A percentile compares a stretch with the other conserved stretches of the same genome.
Evolutionary conservation across 64 coral and sea anemone genomes (phyloP).

Genomic region (Astreopora myriophthalma): DNA sequence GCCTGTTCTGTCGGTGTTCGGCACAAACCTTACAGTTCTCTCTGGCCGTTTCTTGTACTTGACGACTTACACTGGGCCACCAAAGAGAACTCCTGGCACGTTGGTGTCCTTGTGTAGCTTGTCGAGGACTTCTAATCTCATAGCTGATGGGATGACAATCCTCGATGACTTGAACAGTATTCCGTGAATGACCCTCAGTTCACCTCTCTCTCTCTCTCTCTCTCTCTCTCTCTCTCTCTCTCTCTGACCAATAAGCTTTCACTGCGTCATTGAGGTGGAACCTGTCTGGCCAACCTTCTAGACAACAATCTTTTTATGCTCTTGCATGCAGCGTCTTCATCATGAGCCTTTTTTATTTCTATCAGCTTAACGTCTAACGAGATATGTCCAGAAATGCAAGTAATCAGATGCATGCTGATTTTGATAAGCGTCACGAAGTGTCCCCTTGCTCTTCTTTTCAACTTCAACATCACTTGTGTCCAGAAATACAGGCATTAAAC

Average conservation of each 20-base stretch:
- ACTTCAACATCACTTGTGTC: too few species aligned
- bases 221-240: too few species aligned
- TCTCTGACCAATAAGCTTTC: too few species aligned
- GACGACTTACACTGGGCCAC: constrained; percentile 29
- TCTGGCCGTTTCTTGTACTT: constrained; percentile 17
- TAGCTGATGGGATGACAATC: not conserved
- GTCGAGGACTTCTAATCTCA: constrained; percentile 45
- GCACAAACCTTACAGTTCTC: constrained; percentile 4
- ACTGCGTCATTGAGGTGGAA: too few species aligned
- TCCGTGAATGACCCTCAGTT: constrained; percentile 10
- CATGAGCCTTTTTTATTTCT: not conserved
- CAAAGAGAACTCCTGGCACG: constrained; percentile 36
- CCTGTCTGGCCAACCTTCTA: too few species aligned
- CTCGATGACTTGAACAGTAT: constrained; percentile 19
- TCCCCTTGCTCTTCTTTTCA: too few species aligned
- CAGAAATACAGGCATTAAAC: too few species aligned
- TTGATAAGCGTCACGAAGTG: too few species aligned
- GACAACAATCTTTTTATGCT: too few species aligned
- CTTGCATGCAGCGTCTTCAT: constrained; percentile 5
- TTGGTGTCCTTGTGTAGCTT: constrained; percentile 42
- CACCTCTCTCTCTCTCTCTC: too few species aligned
- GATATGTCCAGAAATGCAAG: too few species aligned
- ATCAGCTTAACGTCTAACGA: not conserved
- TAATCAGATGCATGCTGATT: too few species aligned
- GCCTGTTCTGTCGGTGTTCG: not conserved